A percentile compares a stretch with the other conserved stretches of the same genome.
phyloP scores from a whole-genome alignment of 1,140 invertebrate genomes.

The Papilio polytes region DNA sequence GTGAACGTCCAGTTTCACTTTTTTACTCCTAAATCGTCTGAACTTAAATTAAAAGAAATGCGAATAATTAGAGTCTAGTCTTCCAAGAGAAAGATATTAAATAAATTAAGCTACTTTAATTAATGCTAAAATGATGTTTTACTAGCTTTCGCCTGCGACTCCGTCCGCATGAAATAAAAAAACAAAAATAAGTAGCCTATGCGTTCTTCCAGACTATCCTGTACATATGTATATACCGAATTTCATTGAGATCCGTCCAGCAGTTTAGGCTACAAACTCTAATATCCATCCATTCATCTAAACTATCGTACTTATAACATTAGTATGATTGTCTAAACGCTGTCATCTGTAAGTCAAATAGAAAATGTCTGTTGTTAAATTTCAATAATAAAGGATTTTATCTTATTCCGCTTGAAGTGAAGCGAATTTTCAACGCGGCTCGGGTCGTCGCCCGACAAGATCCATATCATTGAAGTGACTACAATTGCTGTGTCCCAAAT shows the following conservation, averaged over 20 bases:
- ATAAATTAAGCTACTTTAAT: background rate
- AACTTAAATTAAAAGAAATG: background rate
- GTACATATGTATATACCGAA: too few species aligned
- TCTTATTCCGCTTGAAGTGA: background rate
- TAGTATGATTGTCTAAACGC: background rate
- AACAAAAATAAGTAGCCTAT: too few species aligned
- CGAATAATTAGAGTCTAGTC: background rate
- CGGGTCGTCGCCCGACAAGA: slow-evolving; percentile 1
- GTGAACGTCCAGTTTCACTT: background rate
- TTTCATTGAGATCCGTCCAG: too few species aligned
- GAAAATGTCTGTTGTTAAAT: background rate
- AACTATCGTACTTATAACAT: too few species aligned
- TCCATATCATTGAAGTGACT: slow-evolving; percentile 17
- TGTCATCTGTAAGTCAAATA: background rate
- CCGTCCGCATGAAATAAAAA: too few species aligned
- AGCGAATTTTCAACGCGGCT: background rate
- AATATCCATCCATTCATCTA: too few species aligned
- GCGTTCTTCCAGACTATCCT: too few species aligned
- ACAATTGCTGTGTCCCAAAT: slow-evolving; percentile 16
- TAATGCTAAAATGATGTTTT: background rate
- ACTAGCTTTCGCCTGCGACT: too few species aligned
- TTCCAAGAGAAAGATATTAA: background rate
- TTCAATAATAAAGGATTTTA: slow-evolving; percentile 12
- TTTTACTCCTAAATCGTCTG: background rate
- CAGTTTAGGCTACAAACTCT: too few species aligned